Base-by-base conservation (phyloP, 1,140 invertebrate species). In the Tribolium castaneum region DNA sequence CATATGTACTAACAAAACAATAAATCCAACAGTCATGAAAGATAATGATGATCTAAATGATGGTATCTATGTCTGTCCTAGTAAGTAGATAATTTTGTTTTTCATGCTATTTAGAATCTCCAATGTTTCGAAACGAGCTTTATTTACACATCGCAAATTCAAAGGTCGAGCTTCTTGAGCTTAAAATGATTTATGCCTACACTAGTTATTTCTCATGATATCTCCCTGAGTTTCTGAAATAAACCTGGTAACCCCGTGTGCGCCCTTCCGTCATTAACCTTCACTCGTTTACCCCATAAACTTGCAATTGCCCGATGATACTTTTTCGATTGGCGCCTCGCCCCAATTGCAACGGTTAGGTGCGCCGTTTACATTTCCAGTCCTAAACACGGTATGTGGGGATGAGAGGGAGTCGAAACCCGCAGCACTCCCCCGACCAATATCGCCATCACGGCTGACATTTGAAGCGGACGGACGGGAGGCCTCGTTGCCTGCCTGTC, bases 381-480 rank as follows among this genome's bases (percentile, higher is more conserved):
- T 54, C 52, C 52, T 12, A 19, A 9, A 25, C 66, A 10, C 6
- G 3, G 13, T 13, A 13, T 13, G 45, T 34, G 39, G 45, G 70
- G 35, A 6, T 49, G 39, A 45, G 9, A 45, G 59, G 25, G 59
- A 30, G 30, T 25, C 25, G 30, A 22, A 35, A 66, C 30, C 59
- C 59, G 59, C 59, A 66, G 59, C 30, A 12, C 25, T 49, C 73
- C 73, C 70, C 56, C 30, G 35, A 78, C 77, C 80, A 79, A 79
- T 76, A 76, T 66, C 72, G 49, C 75, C 62, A 66, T 76, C 79
- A 77, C 73, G 70, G 66, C 78, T 81, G 80, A 81, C 80, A 81
- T 81, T 81, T 81, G 80, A 81, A 79, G 80, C 80, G 78, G 75
- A 81, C 80, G 78, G 77, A 72, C 56, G 54, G 75, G 34, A n/a